phyloP scores from a whole-genome alignment of 64 coral and sea anemone species.

The Dendronephthya gigantea region DNA sequence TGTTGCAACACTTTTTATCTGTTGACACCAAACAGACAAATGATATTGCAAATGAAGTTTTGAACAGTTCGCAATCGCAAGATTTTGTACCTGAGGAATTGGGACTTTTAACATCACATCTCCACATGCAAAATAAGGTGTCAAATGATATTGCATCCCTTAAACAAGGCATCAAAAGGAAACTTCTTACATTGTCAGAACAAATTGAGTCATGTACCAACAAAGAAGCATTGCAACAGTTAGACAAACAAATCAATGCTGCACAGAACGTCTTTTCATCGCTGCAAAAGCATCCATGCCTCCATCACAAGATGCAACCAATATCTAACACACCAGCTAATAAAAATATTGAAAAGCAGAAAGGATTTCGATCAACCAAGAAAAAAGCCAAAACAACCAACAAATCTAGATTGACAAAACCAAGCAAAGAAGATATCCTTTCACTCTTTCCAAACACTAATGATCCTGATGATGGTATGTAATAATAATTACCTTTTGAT shows the following conservation, averaged over 20 bases:
- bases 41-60: too few species aligned
- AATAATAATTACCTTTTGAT: too few species aligned
- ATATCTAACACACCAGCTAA: constrained; percentile 25
- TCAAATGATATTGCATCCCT: not conserved
- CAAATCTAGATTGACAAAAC: too few species aligned
- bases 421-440: too few species aligned
- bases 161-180: not conserved
- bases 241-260: too few species aligned
- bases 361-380: constrained; percentile 26
- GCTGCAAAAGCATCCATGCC: constrained; percentile 8
- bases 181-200: not conserved
- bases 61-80: too few species aligned
- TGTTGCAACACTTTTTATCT: too few species aligned
- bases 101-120: not conserved
- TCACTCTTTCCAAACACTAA: too few species aligned
- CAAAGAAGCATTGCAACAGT: not conserved
- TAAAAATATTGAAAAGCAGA: constrained; percentile 22
- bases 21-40: too few species aligned
- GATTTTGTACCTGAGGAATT: not conserved
- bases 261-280: not conserved
- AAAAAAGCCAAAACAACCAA: constrained; percentile 14
- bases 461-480: too few species aligned
- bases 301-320: constrained; percentile 18
- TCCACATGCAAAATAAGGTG: not conserved
- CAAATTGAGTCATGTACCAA: constrained; percentile 8